Base-by-base conservation (phyloP, 53 echinoderm and acorn worm genomes). In the Luidia sarsii region DNA sequence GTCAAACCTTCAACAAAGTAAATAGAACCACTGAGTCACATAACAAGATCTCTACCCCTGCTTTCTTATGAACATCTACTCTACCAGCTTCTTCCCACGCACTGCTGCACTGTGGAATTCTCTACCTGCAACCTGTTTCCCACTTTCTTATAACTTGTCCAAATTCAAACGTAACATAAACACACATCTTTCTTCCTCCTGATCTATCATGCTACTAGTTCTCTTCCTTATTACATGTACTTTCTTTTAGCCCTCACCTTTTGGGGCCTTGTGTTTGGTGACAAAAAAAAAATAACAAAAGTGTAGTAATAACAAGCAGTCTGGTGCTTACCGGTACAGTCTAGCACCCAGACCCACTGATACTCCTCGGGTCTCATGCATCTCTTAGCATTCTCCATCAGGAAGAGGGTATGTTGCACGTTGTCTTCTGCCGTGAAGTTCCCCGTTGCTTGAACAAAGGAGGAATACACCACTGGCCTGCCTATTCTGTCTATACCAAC, bases 291-390 rank as follows among this genome's bases (percentile, higher is more conserved):
- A 10, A 29, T 65, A 7, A 9, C 4, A 21, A 13, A 52, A 22
- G 8, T 6, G 51, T 19, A 13, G 50, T n/a, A 45, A 4, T 6
- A 10, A n/a, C n/a, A n/a, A n/a, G n/a, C n/a, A n/a, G 18, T 3
- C 27, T 51, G 21, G 7, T 7, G 35, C 59, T 33, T 56, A 87
- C 87, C 87, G 57, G 87, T 67, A 32, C 73, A 72, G 67, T 87
- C 87, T 48, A 87, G 69, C 15, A 87, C 80, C 87, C 87, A 87
- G 39, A 87, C 87, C 87, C 87, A 87, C 70, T 21, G 35, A 32
- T 69, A 87, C 28, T 59, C 87, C 23, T 80, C 69, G 3, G 56
- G 75, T 59, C n/a, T 36, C 87, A 87, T 87, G 46, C 67, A 68
- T 18, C 34, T 69, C 59, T 80, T 80, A 10, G 87, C 87, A 37